phyloP scores from a whole-genome alignment of 2,888 invertebrate genomes.

The Hirudinaria manillensis region DNA sequence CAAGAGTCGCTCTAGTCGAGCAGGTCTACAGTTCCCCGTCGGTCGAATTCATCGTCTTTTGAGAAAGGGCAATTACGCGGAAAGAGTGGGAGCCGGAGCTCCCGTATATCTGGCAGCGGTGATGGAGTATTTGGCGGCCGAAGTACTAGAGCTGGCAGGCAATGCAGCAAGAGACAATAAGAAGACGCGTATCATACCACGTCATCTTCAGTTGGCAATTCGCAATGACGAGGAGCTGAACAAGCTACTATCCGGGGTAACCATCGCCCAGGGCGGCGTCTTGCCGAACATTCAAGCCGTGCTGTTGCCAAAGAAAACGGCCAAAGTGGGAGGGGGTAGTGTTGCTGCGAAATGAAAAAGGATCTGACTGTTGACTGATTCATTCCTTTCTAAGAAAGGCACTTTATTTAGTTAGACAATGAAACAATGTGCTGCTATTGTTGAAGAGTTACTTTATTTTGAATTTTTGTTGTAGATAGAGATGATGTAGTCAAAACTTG shows the following conservation, averaged over 20 bases:
- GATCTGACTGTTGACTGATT: background rate
- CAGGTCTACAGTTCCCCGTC: constrained; percentile 55
- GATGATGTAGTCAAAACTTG: background rate
- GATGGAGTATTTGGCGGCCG: constrained; percentile 61
- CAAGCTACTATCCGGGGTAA: constrained; percentile 68
- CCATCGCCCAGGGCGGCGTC: constrained; percentile 77
- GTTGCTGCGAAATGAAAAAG: background rate
- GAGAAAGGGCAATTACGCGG: constrained; percentile 54
- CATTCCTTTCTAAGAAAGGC: too few relatives aligned
- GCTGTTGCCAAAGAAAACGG: constrained; percentile 67
- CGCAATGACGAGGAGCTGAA: constrained; percentile 75
- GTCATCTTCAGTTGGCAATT: constrained; percentile 71
- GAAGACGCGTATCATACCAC: constrained; percentile 66
- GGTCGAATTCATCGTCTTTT: constrained; percentile 54
- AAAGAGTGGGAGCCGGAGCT: constrained; percentile 54
- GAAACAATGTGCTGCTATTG: background rate
- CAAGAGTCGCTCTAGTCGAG: constrained; percentile 52
- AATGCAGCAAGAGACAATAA: constrained; percentile 59
- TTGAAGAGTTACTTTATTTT: background rate
- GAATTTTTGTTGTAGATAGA: constrained; percentile 1
- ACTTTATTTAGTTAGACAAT: background rate
- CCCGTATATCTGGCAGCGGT: constrained; percentile 56
- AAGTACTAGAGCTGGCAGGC: constrained; percentile 57
- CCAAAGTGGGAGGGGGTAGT: constrained; percentile 16
- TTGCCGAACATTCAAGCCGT: constrained; percentile 71